Percentiles rank a stretch among this genome's conserved stretches.
Conservation (phyloP, 2,888 invertebrate genomes). For the Apamea monoglypha region DNA sequence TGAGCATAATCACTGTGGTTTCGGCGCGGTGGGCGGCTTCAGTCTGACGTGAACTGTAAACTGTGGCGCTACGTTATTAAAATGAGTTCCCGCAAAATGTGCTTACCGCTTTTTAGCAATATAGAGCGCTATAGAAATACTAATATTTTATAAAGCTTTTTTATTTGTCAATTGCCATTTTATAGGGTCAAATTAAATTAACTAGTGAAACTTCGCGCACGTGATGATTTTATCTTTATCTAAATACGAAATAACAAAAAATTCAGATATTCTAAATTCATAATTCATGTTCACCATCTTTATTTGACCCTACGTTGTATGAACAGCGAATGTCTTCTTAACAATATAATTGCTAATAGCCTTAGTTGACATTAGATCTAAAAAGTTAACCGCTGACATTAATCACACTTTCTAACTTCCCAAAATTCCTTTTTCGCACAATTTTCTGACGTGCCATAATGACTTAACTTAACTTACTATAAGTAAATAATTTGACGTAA, state of each 20-base stretch:
- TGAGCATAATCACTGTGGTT: neutral
- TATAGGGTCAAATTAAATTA: neutral
- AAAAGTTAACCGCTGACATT: conserved; percentile 22
- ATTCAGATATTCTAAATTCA: neutral
- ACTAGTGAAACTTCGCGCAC: neutral
- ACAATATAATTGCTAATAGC: neutral
- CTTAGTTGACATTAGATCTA: neutral
- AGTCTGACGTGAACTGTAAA: conserved; percentile 8
- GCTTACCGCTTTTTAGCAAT: neutral
- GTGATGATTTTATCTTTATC: neutral
- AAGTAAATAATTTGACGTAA: conserved; percentile 53
- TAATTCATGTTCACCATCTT: neutral
- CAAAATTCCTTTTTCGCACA: conserved; percentile 18
- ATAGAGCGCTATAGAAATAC: neutral
- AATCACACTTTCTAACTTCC: conserved; percentile 29
- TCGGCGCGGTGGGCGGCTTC: neutral
- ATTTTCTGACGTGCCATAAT: conserved; percentile 33
- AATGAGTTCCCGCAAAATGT: conserved; percentile 3
- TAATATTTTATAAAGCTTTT: neutral
- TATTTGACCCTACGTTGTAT: neutral
- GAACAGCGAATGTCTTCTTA: neutral
- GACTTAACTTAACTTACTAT: too few relatives aligned
- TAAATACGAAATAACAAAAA: neutral
- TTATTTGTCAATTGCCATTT: neutral
- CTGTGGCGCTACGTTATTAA: neutral